Percentiles rank a stretch among this genome's conserved stretches.
Evolutionary conservation across 2,797 vertebrate genomes (phyloP).

Genomic region (Falco peregrinus): DNA sequence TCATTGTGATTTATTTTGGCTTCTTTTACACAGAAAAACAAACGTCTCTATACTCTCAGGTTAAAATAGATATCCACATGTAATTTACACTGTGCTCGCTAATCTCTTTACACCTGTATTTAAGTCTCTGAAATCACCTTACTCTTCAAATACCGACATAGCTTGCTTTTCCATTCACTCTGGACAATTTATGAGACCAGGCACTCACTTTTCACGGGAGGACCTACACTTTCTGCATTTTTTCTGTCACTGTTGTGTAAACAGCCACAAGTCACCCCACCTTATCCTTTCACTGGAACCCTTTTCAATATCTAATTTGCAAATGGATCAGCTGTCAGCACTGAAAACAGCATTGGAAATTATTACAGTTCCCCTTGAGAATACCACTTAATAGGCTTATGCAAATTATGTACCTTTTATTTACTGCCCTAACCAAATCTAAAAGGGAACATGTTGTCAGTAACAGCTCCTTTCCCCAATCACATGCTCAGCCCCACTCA

Average conservation of each 20-base stretch:
- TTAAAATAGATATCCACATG: background rate
- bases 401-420: slow-evolving; percentile 64
- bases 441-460: slow-evolving; percentile 39
- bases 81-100: background rate
- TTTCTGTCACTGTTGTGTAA: background rate
- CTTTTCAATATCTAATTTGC: slow-evolving; percentile 15
- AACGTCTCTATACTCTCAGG: background rate
- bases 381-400: slow-evolving; percentile 63
- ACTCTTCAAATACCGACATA: background rate
- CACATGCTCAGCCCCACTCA: background rate
- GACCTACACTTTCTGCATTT: background rate
- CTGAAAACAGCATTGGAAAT: slow-evolving; percentile 43
- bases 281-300: background rate
- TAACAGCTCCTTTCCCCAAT: slow-evolving; percentile 5
- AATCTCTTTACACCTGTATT: background rate
- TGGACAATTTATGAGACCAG: background rate
- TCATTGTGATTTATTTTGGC: background rate
- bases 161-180: background rate
- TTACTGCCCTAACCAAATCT: slow-evolving; percentile 59
- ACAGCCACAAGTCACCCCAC: background rate
- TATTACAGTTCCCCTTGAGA: slow-evolving; percentile 43
- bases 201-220: background rate
- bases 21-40: background rate
- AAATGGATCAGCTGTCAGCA: slow-evolving; percentile 54
- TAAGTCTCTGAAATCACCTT: background rate